Base-by-base conservation (phyloP, 2,888 invertebrate species). In the Nephrotoma appendiculata region DNA sequence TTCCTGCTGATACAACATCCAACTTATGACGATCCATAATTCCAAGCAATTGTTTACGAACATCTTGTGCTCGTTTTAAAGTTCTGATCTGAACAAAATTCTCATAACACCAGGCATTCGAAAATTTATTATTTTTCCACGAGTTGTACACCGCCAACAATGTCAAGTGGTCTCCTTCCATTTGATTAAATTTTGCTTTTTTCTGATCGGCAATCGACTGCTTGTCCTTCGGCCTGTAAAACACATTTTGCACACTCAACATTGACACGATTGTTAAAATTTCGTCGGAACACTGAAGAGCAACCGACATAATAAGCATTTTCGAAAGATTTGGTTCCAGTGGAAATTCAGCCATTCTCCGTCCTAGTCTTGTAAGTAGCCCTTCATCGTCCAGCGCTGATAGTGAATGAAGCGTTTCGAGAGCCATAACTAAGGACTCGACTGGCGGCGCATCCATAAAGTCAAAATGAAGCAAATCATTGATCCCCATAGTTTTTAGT, bases 381-480 rank as follows among this genome's bases (percentile, higher is more conserved):
- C 99, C 98, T 91, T 98, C 98, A 88, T 98, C 97, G 90, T 99
- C 99, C 11, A 99, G 93, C 0, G 99, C 99, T 52, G 98, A 98
- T 3, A 99, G 93, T 5, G 98, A 99, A 92, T 99, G 99, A 88
- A 99, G 92, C 89, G 98, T 98, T 90, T 99, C 99, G 89, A 99
- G 92, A 15, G 99, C 99, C 95, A 98, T 98, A 87, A 99, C 98
- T 88, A 99, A 94, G 0, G 98, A 98, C 92, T 99, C 98, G 31
- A 98, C 98, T 0, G 99, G 99, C 41, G 99, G 99, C 0, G 99
- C 98, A 92, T 99, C 99, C 99, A 99, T 99, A 92, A 99, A 99
- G 93, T 99, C 99, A 91, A 99, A 99, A 91, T 98, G 97, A 41
- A 99, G 92, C 86, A 99, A 93, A 92, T 99, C 99, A 91, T 99